These are phyloP conservation scores for Smithornis capensis DNA, from an alignment of 2,113 vertebrate species.

Conservation along the genomic window DNA sequence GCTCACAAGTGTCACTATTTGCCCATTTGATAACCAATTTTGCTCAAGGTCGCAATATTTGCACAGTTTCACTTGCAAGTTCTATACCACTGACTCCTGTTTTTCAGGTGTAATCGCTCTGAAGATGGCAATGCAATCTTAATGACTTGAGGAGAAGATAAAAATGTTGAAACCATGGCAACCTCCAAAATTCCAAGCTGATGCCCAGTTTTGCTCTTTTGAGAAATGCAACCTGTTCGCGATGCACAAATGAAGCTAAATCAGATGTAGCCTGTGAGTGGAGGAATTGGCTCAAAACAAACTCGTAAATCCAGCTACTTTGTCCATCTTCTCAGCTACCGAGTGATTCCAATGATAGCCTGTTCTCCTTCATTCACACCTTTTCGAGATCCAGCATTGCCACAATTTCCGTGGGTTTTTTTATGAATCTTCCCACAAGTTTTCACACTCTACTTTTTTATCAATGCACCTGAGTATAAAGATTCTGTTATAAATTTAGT, in stretches of 20 bases:
- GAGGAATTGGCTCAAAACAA: background rate
- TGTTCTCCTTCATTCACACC: background rate
- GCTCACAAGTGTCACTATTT: background rate
- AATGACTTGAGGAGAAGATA: slow-evolving; percentile 20
- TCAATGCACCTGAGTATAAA: background rate
- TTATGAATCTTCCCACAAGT: background rate
- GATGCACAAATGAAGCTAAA: background rate
- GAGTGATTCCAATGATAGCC: background rate
- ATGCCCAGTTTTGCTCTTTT: slow-evolving; percentile 12
- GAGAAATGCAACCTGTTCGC: background rate
- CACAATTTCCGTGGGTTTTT: background rate
- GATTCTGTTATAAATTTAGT: background rate
- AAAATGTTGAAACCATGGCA: slow-evolving; percentile 54
- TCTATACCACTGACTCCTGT: background rate
- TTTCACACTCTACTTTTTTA: background rate
- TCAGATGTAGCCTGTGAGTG: background rate
- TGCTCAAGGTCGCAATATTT: background rate
- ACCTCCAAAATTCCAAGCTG: slow-evolving; percentile 27
- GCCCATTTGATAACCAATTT: background rate
- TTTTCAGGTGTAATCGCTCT: background rate
- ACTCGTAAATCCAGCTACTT: background rate
- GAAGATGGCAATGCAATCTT: background rate
- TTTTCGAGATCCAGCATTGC: background rate
- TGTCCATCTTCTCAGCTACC: background rate
- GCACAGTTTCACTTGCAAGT: fast-evolving